Evolutionary conservation across 1,140 invertebrate species (phyloP).

Genomic region (Teleopsis dalmanni): DNA sequence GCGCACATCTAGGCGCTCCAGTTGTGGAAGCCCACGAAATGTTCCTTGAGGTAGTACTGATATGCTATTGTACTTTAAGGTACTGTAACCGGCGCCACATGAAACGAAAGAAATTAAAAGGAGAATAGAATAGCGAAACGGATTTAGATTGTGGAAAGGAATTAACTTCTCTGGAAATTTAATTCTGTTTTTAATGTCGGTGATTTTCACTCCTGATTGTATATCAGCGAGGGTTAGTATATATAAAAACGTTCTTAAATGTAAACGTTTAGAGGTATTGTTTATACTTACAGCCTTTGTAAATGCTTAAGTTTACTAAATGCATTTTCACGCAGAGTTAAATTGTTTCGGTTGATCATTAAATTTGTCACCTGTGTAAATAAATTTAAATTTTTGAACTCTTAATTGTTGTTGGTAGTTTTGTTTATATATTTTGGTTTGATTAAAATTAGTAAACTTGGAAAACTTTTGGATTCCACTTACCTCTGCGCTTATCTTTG

Average conservation of each 20-base stretch:
- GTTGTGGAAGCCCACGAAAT: conserved; percentile 23
- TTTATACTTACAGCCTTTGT: conserved; percentile 36
- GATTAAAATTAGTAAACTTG: too few relatives aligned
- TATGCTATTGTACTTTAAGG: conserved; percentile 39
- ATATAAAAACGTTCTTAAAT: too few relatives aligned
- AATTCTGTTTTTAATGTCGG: too few relatives aligned
- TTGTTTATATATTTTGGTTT: too few relatives aligned
- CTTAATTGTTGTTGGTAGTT: too few relatives aligned
- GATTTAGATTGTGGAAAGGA: too few relatives aligned
- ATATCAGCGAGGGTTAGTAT: too few relatives aligned
- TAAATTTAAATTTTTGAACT: background rate
- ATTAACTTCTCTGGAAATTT: too few relatives aligned
- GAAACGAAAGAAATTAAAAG: conserved; percentile 5
- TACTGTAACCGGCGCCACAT: conserved; percentile 13
- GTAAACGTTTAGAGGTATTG: too few relatives aligned
- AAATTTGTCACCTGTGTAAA: conserved; percentile 24
- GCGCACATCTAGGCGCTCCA: conserved; percentile 38
- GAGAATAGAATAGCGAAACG: too few relatives aligned
- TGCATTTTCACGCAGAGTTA: conserved; percentile 22
- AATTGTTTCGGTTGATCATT: conserved; percentile 30
- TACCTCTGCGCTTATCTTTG: conserved; percentile 27
- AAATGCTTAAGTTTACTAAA: conserved; percentile 26
- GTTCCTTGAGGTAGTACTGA: conserved; percentile 30
- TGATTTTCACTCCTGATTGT: too few relatives aligned
- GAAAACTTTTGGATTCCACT: too few relatives aligned